A percentile compares a stretch with the other conserved stretches of the same genome.
Evolutionary conservation across 2,797 vertebrate genomes (phyloP).

Genomic region (Amazonetta brasiliensis): DNA sequence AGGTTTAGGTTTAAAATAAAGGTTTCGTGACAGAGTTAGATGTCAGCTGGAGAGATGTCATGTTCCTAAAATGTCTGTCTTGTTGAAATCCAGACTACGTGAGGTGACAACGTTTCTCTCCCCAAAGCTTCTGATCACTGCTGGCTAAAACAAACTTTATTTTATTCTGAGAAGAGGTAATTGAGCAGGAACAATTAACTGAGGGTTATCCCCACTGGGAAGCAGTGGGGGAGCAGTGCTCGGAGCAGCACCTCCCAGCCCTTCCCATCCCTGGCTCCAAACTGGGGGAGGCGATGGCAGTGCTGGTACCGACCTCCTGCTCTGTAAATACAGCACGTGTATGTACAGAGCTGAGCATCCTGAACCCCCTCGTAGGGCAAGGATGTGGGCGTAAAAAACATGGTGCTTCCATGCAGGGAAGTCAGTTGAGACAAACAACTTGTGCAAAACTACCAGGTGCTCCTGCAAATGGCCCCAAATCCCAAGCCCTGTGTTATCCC

Average conservation of each 20-base stretch:
- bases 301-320: neutral
- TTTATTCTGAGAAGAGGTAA: neutral
- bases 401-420: neutral
- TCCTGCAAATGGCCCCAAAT: neutral
- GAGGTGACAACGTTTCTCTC: neutral
- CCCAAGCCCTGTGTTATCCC: neutral
- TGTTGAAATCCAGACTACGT: fast-evolving
- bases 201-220: neutral
- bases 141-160: neutral
- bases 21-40: neutral
- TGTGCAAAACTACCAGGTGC: neutral
- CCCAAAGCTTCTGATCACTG: neutral
- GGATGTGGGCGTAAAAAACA: neutral
- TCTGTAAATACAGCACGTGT: fast-evolving
- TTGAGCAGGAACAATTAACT: neutral
- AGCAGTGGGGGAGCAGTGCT: neutral
- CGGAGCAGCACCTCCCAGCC: neutral
- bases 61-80: neutral
- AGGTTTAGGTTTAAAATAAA: neutral
- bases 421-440: neutral
- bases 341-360: fast-evolving
- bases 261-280: neutral
- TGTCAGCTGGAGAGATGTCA: neutral
- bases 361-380: fast-evolving
- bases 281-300: neutral